These are phyloP conservation scores for Drosophila murphyi DNA, from an alignment of 1,140 invertebrate genomes.

Conservation along the genomic window DNA sequence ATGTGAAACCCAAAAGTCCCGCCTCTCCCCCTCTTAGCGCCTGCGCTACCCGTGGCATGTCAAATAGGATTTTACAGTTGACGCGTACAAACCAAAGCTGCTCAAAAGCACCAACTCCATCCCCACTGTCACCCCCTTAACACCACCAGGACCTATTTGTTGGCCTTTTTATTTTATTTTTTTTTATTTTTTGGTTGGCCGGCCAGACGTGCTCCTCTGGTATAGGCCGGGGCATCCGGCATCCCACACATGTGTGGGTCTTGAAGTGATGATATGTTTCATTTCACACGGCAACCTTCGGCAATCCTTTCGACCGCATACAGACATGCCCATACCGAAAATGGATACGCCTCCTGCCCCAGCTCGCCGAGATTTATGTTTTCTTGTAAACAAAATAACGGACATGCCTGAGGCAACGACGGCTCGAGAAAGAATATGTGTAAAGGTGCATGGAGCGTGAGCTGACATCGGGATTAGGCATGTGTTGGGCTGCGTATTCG, in stretches of 20 bases:
- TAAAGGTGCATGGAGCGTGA: constrained; percentile 22
- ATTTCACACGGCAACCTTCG: constrained; percentile 75
- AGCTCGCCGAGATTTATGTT: constrained; percentile 74
- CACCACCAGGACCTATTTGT: background rate
- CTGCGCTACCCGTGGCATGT: constrained; percentile 53
- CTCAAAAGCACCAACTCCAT: constrained; percentile 11
- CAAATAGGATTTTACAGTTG: constrained; percentile 83
- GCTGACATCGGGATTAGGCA: constrained; percentile 71
- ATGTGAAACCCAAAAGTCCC: constrained; percentile 10
- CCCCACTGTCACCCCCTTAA: background rate
- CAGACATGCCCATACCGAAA: constrained; percentile 57
- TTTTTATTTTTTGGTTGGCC: constrained; percentile 18
- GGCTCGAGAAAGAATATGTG: background rate
- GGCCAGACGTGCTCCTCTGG: constrained; percentile 36
- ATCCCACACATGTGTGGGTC: constrained; percentile 52
- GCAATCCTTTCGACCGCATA: constrained; percentile 79
- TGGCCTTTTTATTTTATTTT: constrained; percentile 44
- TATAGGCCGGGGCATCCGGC: constrained; percentile 32
- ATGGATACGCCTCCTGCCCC: constrained; percentile 21
- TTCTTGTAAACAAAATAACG: constrained; percentile 83
- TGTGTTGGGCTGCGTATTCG: constrained; percentile 65
- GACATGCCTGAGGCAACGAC: constrained; percentile 63
- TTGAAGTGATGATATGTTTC: constrained; percentile 79
- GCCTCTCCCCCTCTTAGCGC: background rate
- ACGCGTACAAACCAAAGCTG: constrained; percentile 77